phyloP scores from a whole-genome alignment of 2,113 vertebrate genomes.

The Urocitellus parryii region DNA sequence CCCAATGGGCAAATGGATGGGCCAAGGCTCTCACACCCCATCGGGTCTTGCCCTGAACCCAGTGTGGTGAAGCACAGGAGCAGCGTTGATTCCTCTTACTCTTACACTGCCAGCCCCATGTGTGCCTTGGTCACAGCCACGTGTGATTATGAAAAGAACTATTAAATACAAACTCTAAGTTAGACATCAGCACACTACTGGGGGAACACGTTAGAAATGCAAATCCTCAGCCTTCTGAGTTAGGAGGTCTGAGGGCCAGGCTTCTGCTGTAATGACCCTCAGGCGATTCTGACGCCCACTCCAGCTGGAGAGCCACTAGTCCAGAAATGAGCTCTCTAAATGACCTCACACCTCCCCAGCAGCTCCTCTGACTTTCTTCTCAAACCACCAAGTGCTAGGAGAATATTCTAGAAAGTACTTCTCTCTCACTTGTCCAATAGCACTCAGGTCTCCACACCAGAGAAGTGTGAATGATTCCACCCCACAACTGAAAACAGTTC shows the following conservation, averaged over 20 bases:
- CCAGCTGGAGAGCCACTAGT: not conserved
- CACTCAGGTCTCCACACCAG: not conserved
- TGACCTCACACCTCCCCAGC: slow-evolving; percentile 9
- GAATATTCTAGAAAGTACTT: not conserved
- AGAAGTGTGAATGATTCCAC: not conserved
- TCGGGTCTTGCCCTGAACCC: not conserved
- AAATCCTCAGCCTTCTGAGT: not conserved
- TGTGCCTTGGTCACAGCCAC: not conserved
- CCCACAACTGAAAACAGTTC: not conserved
- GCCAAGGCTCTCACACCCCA: rapidly evolving
- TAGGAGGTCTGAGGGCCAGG: not conserved
- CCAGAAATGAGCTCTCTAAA: not conserved
- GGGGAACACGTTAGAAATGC: not conserved
- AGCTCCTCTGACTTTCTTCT: not conserved
- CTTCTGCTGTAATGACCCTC: not conserved
- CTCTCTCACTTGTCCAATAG: not conserved
- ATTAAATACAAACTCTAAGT: not conserved
- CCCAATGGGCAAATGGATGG: not conserved
- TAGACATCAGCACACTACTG: not conserved
- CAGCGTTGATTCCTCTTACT: not conserved
- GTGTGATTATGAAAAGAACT: not conserved
- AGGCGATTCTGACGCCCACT: not conserved
- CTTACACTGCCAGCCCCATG: not conserved
- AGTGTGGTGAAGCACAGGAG: not conserved
- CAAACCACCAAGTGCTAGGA: not conserved